Evolutionary conservation across 2,888 invertebrate genomes (phyloP).

Genomic region (Macropis europaea): DNA sequence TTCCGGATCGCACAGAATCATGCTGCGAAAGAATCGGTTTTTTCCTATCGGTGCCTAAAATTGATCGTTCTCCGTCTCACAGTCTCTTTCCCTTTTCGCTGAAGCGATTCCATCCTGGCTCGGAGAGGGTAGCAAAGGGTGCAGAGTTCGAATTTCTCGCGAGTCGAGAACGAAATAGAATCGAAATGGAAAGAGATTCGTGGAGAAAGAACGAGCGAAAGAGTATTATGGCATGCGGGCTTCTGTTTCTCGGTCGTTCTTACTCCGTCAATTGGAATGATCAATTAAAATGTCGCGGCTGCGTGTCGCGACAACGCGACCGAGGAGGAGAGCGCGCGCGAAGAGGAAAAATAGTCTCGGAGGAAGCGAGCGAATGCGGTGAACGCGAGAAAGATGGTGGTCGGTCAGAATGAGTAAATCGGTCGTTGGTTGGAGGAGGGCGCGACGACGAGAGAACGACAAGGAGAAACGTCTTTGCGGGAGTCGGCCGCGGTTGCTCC

Average conservation of each 20-base stretch:
- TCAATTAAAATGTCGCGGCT: slow-evolving; percentile 50
- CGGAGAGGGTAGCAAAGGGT: too few relatives aligned
- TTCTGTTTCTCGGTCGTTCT: slow-evolving; percentile 28
- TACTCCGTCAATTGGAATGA: slow-evolving; percentile 50
- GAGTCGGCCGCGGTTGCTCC: slow-evolving; percentile 56
- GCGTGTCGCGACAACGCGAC: slow-evolving; percentile 8
- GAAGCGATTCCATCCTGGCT: too few relatives aligned
- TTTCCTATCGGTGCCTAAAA: too few relatives aligned
- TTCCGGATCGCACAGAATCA: too few relatives aligned
- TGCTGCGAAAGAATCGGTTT: too few relatives aligned
- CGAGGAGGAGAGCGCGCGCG: neutral
- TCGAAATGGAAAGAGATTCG: neutral
- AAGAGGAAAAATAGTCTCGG: too few relatives aligned
- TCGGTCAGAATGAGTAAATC: slow-evolving; percentile 23
- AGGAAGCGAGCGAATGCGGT: neutral
- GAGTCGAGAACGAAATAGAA: too few relatives aligned
- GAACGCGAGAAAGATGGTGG: neutral
- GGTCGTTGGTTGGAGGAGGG: neutral
- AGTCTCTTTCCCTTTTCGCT: too few relatives aligned
- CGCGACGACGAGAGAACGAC: neutral
- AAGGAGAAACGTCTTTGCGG: slow-evolving; percentile 54
- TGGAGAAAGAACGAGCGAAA: neutral
- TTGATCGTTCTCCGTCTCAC: too few relatives aligned
- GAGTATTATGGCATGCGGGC: slow-evolving; percentile 7
- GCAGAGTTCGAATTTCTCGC: too few relatives aligned